Evolutionary conservation across 2,888 invertebrate species (phyloP), one percentile per base, ranked within the genome.

Genomic region (Meteorus colon): DNA sequence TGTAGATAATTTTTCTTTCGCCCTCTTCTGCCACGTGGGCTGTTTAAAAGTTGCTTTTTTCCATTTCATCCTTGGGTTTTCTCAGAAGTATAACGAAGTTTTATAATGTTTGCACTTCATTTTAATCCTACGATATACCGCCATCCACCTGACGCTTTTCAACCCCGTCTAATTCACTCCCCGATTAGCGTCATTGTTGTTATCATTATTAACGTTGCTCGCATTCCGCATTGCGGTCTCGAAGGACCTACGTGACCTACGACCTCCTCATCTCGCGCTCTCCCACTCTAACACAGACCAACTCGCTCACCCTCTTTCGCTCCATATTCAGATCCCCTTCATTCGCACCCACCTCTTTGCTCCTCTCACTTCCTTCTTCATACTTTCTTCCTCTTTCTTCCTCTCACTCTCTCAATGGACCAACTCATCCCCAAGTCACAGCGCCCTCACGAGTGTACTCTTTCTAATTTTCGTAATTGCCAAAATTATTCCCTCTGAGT

Each of bases 211-310:
- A 69, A 68, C 67, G 74, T 74, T 70, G 59, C 69, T 79, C 75
- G 77, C 77, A 77, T 76, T 80, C 79, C 81, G 80, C 81, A 81
- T 80, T 78, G 75, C 78, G 81, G 76, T 82, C 84, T 81, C 84
- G 48, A 77, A 78, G 84, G 82, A 82, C 75, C 81, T 70, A 79
- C 75, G 79, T 84, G 83, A 84, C 84, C 82, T 80, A 81, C 78
- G 79, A 78, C 80, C 80, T 80, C 76, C 78, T 74, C 59, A 67
- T 48, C 74, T 71, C 77, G n/a, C 45, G n/a, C 63, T 65, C 48
- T 37, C 55, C 24, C 67, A 48, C 59, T 59, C 19, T 45, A 51
- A 37, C 59, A 68, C 34, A 63, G 19, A 71, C 48, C 34, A 55
- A 41, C 77, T 62, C 66, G 63, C 77, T 74, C 71, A 70, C 55